Evolutionary conservation across 2,797 vertebrate species (phyloP).

Genomic region (Microhierax caerulescens): DNA sequence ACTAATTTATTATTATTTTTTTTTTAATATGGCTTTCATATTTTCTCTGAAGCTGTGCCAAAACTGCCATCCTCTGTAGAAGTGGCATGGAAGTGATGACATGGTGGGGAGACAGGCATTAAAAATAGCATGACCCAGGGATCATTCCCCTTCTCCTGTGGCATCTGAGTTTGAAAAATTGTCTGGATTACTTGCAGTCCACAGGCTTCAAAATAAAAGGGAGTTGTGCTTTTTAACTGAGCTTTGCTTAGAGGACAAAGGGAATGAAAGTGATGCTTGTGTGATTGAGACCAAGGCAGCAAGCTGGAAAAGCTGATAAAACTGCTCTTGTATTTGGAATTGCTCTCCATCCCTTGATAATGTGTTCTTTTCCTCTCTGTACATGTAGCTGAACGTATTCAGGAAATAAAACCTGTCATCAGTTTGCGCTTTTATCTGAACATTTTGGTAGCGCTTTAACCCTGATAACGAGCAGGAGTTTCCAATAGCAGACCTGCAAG

Average conservation of each 20-base stretch:
- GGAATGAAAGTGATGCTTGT: not conserved
- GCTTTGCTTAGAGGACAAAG: not conserved
- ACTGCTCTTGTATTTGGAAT: not conserved
- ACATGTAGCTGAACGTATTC: not conserved
- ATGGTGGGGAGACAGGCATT: not conserved
- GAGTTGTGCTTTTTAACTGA: not conserved
- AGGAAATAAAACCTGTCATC: not conserved
- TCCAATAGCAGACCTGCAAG: not conserved
- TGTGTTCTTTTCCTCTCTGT: not conserved
- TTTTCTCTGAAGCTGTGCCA: not conserved
- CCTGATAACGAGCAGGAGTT: not conserved
- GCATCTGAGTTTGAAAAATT: conserved; percentile 19
- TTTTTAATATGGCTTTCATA: not conserved
- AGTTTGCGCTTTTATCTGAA: not conserved
- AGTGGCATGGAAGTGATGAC: not conserved
- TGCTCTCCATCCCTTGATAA: not conserved
- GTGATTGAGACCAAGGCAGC: not conserved
- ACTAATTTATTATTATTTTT: not conserved
- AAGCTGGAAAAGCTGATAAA: not conserved
- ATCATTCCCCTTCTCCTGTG: not conserved
- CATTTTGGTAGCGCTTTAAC: not conserved
- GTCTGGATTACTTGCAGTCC: not conserved
- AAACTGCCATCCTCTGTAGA: not conserved
- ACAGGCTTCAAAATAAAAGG: not conserved
- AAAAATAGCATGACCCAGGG: conserved; percentile 26